These are phyloP conservation scores for Dynastes grantii DNA, from an alignment of 2,888 invertebrate genomes.

Conservation along the genomic window DNA sequence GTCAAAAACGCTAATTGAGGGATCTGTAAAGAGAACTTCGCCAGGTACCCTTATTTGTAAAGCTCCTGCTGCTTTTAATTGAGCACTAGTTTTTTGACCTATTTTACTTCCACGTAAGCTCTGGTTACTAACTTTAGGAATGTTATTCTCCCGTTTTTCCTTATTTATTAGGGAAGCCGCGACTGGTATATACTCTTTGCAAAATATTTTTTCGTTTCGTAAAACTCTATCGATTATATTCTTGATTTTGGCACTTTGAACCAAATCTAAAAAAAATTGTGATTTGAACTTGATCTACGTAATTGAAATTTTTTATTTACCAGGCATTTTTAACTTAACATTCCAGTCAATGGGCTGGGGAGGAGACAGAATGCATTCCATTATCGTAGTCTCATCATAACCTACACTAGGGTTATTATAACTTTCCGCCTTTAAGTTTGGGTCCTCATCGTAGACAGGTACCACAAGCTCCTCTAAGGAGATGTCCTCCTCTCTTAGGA, in stretches of 20 bases:
- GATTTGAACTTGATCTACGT: background rate
- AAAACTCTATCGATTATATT: slow-evolving; percentile 53
- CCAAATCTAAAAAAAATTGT: slow-evolving; percentile 52
- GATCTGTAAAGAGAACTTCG: slow-evolving; percentile 60
- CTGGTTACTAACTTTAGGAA: no score
- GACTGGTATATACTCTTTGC: slow-evolving; percentile 55
- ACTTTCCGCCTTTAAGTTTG: slow-evolving; percentile 43
- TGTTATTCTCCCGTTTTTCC: background rate
- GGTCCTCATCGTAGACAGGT: slow-evolving; percentile 53
- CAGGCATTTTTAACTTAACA: slow-evolving; percentile 33
- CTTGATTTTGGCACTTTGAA: slow-evolving; percentile 52
- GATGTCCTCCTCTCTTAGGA: slow-evolving; percentile 53
- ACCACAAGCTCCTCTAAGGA: slow-evolving; percentile 50
- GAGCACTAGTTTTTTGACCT: slow-evolving; percentile 44
- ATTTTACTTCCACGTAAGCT: background rate
- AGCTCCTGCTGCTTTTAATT: slow-evolving; percentile 30
- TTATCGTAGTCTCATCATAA: slow-evolving; percentile 48
- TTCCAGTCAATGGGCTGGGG: slow-evolving; percentile 47
- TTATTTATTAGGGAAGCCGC: slow-evolving; percentile 46
- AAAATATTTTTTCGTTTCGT: slow-evolving; percentile 35
- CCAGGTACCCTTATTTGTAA: slow-evolving; percentile 55
- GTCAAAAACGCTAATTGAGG: slow-evolving; percentile 54
- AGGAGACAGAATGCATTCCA: slow-evolving; percentile 52
- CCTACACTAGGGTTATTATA: background rate
- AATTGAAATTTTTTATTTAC: slow-evolving; percentile 22